Evolutionary conservation across 1,140 invertebrate genomes (phyloP).

Genomic region (Choristoneura fumiferana): DNA sequence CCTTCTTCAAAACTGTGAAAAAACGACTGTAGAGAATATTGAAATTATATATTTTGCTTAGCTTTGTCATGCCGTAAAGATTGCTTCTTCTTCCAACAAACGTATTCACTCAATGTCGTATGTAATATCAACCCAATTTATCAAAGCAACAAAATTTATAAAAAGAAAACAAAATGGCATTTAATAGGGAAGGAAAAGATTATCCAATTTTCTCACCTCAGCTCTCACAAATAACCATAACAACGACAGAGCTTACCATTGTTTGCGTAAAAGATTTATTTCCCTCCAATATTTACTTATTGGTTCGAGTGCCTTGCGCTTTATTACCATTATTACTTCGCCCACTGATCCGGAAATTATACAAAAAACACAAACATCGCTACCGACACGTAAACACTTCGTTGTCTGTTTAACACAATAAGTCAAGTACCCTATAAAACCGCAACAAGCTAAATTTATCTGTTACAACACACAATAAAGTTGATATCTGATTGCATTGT

Average conservation of each 20-base stretch:
- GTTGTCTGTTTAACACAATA: neutral
- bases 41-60: too few relatives aligned
- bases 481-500: neutral
- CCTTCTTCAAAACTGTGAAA: too few relatives aligned
- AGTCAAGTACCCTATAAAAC: neutral
- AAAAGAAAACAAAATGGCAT: too few relatives aligned
- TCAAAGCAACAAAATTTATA: too few relatives aligned
- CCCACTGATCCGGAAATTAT: slow-evolving; percentile 11
- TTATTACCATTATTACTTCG: slow-evolving; percentile 12
- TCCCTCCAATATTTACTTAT: slow-evolving; percentile 10
- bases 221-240: too few relatives aligned
- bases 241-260: slow-evolving; percentile 4
- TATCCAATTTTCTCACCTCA: neutral
- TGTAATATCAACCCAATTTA: too few relatives aligned
- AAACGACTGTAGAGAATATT: too few relatives aligned
- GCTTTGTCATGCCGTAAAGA: too few relatives aligned
- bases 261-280: slow-evolving; percentile 7
- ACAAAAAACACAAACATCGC: slow-evolving; percentile 13
- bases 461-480: neutral
- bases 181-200: slow-evolving; percentile 6
- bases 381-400: slow-evolving; percentile 9
- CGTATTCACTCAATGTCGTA: too few relatives aligned
- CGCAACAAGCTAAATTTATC: neutral
- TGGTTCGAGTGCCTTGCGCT: slow-evolving; percentile 1
- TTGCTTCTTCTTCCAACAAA: too few relatives aligned